These are phyloP conservation scores for Nomada hirtipes DNA, from an alignment of 2,888 invertebrate species.

Conservation along the genomic window DNA sequence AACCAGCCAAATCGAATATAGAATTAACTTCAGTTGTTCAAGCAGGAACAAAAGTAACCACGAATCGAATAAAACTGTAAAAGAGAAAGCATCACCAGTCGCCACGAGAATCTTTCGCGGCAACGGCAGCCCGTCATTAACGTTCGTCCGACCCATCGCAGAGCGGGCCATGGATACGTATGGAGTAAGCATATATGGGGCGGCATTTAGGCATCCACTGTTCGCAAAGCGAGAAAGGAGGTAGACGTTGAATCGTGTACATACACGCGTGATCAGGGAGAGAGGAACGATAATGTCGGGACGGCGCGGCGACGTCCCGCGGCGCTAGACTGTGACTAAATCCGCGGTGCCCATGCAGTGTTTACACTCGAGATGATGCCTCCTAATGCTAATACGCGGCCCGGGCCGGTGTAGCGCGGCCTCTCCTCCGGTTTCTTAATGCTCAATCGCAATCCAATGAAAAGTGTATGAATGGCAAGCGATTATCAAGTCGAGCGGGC, in stretches of 20 bases:
- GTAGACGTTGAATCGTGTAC: conserved; percentile 13
- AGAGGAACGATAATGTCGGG: conserved; percentile 63
- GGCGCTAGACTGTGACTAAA: conserved; percentile 83
- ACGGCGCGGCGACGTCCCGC: conserved; percentile 75
- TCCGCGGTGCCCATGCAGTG: conserved; percentile 83
- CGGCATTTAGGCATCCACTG: background rate
- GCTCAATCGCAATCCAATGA: conserved; percentile 85
- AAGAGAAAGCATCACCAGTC: too few relatives aligned
- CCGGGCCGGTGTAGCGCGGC: conserved; percentile 75
- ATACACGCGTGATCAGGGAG: background rate
- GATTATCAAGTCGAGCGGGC: conserved; percentile 84
- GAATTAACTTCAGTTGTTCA: too few relatives aligned
- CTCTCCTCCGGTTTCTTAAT: conserved; percentile 79
- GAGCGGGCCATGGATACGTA: too few relatives aligned
- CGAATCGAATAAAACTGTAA: too few relatives aligned
- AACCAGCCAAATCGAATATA: too few relatives aligned
- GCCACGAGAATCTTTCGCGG: too few relatives aligned
- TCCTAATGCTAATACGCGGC: conserved; percentile 83
- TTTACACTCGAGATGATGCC: conserved; percentile 85
- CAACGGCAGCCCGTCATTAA: too few relatives aligned
- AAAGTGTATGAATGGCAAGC: conserved; percentile 83
- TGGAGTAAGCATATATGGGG: too few relatives aligned
- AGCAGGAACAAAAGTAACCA: too few relatives aligned
- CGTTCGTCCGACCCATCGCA: too few relatives aligned
- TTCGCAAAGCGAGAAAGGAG: conserved; percentile 17